A percentile compares a stretch with the other conserved stretches of the same genome.
These are phyloP conservation scores for Chondrilla cf. caribensis DNA, from an alignment of 37 sponge, comb jelly and placozoan species.

Conservation along the genomic window DNA sequence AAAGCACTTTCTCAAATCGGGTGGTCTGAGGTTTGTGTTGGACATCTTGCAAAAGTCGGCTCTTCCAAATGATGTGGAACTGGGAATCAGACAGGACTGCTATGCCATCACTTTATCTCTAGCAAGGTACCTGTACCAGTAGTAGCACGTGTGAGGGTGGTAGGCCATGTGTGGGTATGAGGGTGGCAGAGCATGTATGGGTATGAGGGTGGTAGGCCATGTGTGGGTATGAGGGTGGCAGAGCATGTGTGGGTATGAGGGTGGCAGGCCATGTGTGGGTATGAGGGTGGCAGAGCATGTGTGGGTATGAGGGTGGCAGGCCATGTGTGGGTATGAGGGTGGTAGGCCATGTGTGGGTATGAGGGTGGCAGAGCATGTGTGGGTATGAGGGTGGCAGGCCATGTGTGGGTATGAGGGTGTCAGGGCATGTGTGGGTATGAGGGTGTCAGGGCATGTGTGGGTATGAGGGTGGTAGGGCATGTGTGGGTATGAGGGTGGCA, in stretches of 20 bases:
- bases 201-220: no score
- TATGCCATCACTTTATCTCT: slow-evolving; percentile 74
- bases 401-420: neutral
- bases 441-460: no score
- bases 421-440: no score
- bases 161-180: slow-evolving; percentile 1
- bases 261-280: slow-evolving; percentile 3
- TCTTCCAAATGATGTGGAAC: slow-evolving; percentile 50
- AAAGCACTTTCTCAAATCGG: slow-evolving; percentile 60
- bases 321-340: neutral
- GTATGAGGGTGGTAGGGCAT: no score
- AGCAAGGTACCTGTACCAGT: slow-evolving; percentile 49
- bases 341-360: neutral
- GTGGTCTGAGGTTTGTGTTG: slow-evolving; percentile 68
- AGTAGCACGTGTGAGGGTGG: no score
- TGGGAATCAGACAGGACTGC: slow-evolving; percentile 72
- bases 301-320: no score
- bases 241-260: neutral
- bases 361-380: slow-evolving; percentile 7
- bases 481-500: no score
- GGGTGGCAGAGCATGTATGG: neutral
- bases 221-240: no score
- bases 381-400: no score
- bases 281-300: neutral
- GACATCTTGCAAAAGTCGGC: slow-evolving; percentile 62